Percentiles rank a stretch among this genome's conserved stretches.
These are phyloP conservation scores for Hyles lineata DNA, from an alignment of 2,888 invertebrate genomes.

Conservation along the genomic window DNA sequence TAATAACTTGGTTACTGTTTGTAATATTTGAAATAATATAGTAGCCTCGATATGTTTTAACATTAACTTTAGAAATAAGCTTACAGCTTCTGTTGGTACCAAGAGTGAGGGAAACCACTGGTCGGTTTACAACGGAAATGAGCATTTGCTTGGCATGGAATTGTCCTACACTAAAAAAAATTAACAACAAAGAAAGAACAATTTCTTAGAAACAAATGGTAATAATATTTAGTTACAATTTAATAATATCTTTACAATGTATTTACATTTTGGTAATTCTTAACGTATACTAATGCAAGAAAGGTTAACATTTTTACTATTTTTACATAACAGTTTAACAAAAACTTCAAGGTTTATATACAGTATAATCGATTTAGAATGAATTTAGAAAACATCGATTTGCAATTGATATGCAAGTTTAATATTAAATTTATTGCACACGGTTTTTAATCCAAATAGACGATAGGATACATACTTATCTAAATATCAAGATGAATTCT, in stretches of 20 bases:
- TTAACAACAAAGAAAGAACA: constrained; percentile 83
- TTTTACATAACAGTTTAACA: constrained; percentile 74
- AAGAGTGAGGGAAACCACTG: constrained; percentile 45
- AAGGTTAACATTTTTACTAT: constrained; percentile 69
- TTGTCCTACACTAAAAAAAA: constrained; percentile 71
- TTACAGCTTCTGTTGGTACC: constrained; percentile 22
- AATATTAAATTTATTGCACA: constrained; percentile 60
- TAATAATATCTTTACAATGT: constrained; percentile 83
- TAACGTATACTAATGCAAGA: constrained; percentile 81
- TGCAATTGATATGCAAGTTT: constrained; percentile 79
- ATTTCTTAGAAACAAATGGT: constrained; percentile 81
- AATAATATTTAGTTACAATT: constrained; percentile 81
- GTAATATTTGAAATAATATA: constrained; percentile 26
- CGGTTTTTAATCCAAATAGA: constrained; percentile 51
- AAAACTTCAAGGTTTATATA: constrained; percentile 17
- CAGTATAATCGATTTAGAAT: constrained; percentile 32
- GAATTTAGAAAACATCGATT: constrained; percentile 55
- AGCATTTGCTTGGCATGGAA: constrained; percentile 53
- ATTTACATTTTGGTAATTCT: constrained; percentile 83
- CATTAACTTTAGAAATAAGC: constrained; percentile 1
- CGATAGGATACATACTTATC: constrained; percentile 40
- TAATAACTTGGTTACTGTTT: not conserved
- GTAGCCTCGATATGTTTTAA: constrained; percentile 27
- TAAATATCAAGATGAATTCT: constrained; percentile 34
- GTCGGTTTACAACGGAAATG: constrained; percentile 49